Evolutionary conservation across 1,140 invertebrate species (phyloP), one percentile per base, ranked within the genome.

Genomic region (Conus betulinus): DNA sequence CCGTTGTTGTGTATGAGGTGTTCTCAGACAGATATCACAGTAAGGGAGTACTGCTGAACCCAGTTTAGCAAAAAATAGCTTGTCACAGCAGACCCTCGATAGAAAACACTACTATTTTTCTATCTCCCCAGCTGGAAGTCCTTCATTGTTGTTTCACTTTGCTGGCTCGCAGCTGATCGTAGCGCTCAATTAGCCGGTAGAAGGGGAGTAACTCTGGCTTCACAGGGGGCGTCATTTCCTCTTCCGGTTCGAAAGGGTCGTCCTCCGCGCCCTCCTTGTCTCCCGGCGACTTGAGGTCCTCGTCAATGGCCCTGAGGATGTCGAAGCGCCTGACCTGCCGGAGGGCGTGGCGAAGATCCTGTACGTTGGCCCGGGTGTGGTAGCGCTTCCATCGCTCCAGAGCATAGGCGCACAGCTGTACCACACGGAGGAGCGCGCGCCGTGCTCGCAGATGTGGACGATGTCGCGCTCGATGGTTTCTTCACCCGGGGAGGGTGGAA

Each of bases 401-500:
- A 5, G 92, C 90, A 7, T 87, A 88, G 7, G 52, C 55, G 6
- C 90, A 89, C 23, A 89, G 53, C 15, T 90, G 79, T 25, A 71
- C 71, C 57, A 88, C 57, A 88, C 6, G 17, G 88, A 86, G 5
- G 83, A 90, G n/a, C 92, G 87, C 10, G 88, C 87, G 7, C 89
- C 90, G 11, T 63, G 81, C 5, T 87, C 71, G 52, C 71, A 52
- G 39, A 93, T 87, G 79, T 91, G 81, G 5, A 89, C 63, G 78
- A 93, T 93, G 91, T 93, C 93, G 17, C 82, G 89, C 84, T 92
- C 92, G 63, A 93, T 91, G 23, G 92, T 93, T 52, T 90, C 88
- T 0, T 85, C 76, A 6, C 93, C 93, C 93, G 90, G 20, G 81
- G 25, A 15, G 93, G 93, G 71, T 89, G 87, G 91, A 93, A 93